Conservation (phyloP, 2,113 vertebrate species). For the Podarcis cretensis region DNA sequence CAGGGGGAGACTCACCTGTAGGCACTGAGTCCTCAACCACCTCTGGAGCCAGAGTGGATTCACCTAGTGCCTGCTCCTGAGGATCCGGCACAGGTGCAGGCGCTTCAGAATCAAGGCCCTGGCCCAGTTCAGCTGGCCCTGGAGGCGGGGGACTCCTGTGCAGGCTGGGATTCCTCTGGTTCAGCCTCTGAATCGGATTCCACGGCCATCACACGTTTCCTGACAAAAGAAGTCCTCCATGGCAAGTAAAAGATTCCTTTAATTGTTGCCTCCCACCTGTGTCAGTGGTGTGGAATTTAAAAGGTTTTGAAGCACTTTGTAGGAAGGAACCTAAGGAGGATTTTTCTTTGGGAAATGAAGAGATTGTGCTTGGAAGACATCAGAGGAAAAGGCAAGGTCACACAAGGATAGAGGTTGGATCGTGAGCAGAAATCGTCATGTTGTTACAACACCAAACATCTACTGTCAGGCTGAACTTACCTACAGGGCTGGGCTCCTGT, state of each 20-base stretch:
- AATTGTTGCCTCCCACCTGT: neutral
- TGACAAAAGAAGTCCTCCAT: neutral
- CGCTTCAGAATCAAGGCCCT: too few species aligned
- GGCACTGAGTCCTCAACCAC: too few species aligned
- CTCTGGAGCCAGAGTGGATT: too few species aligned
- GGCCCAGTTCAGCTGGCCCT: too few species aligned
- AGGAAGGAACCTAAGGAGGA: neutral
- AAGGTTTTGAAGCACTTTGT: neutral
- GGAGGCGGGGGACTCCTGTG: too few species aligned
- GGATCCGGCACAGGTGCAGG: too few species aligned
- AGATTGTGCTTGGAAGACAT: neutral
- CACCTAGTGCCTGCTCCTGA: too few species aligned
- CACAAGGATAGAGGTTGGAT: neutral
- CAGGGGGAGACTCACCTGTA: too few species aligned
- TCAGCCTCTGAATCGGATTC: too few species aligned
- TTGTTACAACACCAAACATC: neutral
- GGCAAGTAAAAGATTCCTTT: neutral
- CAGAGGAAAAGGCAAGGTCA: rapidly evolving
- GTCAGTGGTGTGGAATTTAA: neutral
- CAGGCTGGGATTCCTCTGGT: too few species aligned
- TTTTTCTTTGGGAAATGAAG: neutral
- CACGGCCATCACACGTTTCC: too few species aligned
- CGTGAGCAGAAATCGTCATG: neutral
- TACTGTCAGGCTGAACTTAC: neutral
- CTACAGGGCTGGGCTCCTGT: neutral